phyloP scores from a whole-genome alignment of 2,888 invertebrate species.

The Xestia ashworthii region DNA sequence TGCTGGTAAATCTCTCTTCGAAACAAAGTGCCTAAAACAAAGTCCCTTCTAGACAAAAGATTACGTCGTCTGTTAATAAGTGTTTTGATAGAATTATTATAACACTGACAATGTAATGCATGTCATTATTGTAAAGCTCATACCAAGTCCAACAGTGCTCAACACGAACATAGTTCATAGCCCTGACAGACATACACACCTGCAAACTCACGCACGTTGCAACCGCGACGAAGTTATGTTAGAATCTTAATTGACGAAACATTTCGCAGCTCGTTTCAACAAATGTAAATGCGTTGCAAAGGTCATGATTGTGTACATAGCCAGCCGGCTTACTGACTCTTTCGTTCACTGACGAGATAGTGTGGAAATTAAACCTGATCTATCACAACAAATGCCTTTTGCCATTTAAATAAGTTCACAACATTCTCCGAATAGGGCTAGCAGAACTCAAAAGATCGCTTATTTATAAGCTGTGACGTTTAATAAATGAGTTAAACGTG shows the following conservation, averaged over 20 bases:
- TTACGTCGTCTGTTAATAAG: too few relatives aligned
- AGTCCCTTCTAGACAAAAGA: too few relatives aligned
- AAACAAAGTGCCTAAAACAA: too few relatives aligned
- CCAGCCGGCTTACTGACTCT: slow-evolving; percentile 3
- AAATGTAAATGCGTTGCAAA: slow-evolving; percentile 43
- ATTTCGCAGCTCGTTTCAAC: slow-evolving; percentile 48
- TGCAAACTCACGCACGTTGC: slow-evolving; percentile 6
- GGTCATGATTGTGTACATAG: slow-evolving; percentile 46
- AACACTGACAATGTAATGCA: too few relatives aligned
- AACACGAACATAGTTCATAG: slow-evolving; percentile 10
- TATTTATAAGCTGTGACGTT: too few relatives aligned
- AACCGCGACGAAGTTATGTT: slow-evolving; percentile 22
- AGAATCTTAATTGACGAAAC: slow-evolving; percentile 36
- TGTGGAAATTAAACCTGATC: slow-evolving; percentile 36
- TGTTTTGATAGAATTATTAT: too few relatives aligned
- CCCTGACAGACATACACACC: slow-evolving; percentile 35
- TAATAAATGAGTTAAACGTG: too few relatives aligned
- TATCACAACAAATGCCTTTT: slow-evolving; percentile 26
- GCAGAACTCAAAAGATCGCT: too few relatives aligned
- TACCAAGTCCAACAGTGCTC: not conserved
- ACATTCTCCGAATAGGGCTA: not conserved
- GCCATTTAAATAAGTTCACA: slow-evolving; percentile 26
- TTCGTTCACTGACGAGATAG: slow-evolving; percentile 27
- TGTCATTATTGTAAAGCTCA: not conserved
- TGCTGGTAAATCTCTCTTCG: too few relatives aligned